Conservation (phyloP, 2,797 vertebrate species). For the Rhinogobio ventralis region DNA sequence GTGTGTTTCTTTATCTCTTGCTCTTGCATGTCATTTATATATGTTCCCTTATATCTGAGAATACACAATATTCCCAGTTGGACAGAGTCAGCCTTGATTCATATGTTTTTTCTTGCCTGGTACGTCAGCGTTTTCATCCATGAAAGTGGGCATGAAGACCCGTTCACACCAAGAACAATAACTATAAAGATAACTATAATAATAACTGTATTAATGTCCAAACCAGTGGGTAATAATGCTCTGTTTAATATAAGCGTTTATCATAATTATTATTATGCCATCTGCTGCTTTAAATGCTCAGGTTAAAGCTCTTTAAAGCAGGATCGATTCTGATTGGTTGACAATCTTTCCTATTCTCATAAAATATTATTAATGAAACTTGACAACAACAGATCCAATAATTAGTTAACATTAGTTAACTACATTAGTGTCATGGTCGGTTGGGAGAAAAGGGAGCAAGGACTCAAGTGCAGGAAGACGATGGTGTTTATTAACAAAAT, state of each 20-base stretch:
- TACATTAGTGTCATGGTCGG: too few species aligned
- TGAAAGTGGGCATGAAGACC: neutral
- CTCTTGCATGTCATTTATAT: constrained; percentile 54
- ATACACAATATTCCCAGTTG: constrained; percentile 29
- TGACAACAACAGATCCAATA: neutral
- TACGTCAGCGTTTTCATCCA: neutral
- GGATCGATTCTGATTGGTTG: neutral
- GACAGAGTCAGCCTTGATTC: neutral
- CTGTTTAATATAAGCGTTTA: neutral
- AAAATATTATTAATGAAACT: neutral
- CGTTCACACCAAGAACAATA: neutral
- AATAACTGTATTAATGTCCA: neutral
- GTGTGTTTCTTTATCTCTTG: neutral
- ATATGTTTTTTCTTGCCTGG: constrained; percentile 15
- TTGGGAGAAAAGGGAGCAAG: too few species aligned
- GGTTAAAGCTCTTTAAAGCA: neutral
- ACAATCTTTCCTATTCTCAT: neutral
- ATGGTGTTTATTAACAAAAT: too few species aligned
- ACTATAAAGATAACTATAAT: neutral
- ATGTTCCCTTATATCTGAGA: constrained; percentile 32
- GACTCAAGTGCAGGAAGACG: too few species aligned
- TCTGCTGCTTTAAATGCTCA: neutral
- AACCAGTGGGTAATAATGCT: neutral
- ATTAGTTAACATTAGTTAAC: too few species aligned
- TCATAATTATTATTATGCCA: neutral